Evolutionary conservation across 23 tunicate genomes (phyloP), one percentile per base, ranked within the genome.

Genomic region (Styela plicata): DNA sequence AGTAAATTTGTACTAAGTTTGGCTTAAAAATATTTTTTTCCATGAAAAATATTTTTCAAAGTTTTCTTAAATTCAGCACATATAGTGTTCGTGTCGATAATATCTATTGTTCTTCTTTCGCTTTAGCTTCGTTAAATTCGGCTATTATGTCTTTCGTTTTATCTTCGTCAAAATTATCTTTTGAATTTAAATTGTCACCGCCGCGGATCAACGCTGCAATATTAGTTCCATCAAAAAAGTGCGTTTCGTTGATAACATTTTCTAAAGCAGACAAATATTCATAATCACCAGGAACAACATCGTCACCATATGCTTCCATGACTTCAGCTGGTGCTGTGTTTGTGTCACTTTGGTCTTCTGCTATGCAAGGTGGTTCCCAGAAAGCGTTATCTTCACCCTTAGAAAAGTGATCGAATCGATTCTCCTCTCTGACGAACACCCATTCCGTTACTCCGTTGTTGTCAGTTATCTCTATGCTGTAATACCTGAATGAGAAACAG

Each of bases 331-430:
- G 57, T 44, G 57, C 57, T 5, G 57, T 44, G 13, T 5, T 13
- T 44, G 13, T 13, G 13, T 44, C 57, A 44, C 57, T 44, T 44
- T 71, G 24, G 17, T 71, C 77, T 32, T 71, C 77, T 3, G 77
- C 77, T 21, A 71, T 36, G 77, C 77, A 71, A 34, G 77, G 77
- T 19, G 77, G 77, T 32, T 71, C 77, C 77, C 77, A 71, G 13
- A 26, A 32, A 27, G 35, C 3, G 34, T 71, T 71, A 20, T 27
- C 77, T 32, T 71, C 77, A 16, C 77, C 77, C 17, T 71, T 71
- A 21, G 24, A 13, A 30, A 28, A 33, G 7, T 17, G 18, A 28
- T 71, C 37, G 29, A 33, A 33, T 2, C 24, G 36, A 30, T 30
- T 28, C 5, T 34, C 77, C 17, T 71, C 77, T 30, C 29, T 34